Percentiles rank a stretch among this genome's conserved stretches.
Evolutionary conservation across 2,797 vertebrate species (phyloP).

Genomic region (Holocentrus rufus): DNA sequence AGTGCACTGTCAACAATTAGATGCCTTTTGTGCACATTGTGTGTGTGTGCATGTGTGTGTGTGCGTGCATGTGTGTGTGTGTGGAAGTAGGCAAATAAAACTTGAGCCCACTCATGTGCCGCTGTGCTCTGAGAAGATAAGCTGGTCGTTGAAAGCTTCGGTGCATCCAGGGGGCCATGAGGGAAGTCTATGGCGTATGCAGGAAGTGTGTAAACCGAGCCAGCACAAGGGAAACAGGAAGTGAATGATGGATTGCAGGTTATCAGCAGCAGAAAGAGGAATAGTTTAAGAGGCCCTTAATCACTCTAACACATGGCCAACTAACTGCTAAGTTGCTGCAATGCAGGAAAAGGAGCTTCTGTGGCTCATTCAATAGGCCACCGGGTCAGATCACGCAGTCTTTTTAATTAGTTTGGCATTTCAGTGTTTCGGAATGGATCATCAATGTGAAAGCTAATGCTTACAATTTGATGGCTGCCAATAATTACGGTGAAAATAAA

Average conservation of each 20-base stretch:
- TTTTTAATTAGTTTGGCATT: slow-evolving; percentile 3
- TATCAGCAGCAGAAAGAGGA: slow-evolving; percentile 58
- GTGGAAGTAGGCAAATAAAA: slow-evolving; percentile 24
- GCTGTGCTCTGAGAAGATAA: slow-evolving; percentile 69
- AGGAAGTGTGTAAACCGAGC: slow-evolving; percentile 75
- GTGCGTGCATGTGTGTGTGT: slow-evolving; percentile 15
- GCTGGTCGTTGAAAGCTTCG: slow-evolving; percentile 58
- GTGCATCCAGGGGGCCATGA: slow-evolving; percentile 45
- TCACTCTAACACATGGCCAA: slow-evolving; percentile 45
- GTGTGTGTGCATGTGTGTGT: slow-evolving; percentile 22
- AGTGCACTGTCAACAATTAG: background rate
- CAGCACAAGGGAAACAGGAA: slow-evolving; percentile 72
- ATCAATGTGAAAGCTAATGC: background rate
- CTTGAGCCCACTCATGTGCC: slow-evolving; percentile 53
- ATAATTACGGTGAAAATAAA: background rate
- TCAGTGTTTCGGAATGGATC: background rate
- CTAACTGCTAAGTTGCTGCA: slow-evolving; percentile 46
- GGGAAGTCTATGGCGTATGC: slow-evolving; percentile 70
- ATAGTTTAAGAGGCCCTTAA: slow-evolving; percentile 57
- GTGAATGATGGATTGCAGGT: slow-evolving; percentile 70
- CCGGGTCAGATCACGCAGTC: background rate
- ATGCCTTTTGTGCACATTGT: slow-evolving; percentile 3
- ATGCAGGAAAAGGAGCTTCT: slow-evolving; percentile 45
- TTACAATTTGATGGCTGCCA: background rate
- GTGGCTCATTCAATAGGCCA: slow-evolving; percentile 1